A percentile compares a stretch with the other conserved stretches of the same genome.
Conservation (phyloP, 1,140 invertebrate genomes). For the Phocides pigmalion region DNA sequence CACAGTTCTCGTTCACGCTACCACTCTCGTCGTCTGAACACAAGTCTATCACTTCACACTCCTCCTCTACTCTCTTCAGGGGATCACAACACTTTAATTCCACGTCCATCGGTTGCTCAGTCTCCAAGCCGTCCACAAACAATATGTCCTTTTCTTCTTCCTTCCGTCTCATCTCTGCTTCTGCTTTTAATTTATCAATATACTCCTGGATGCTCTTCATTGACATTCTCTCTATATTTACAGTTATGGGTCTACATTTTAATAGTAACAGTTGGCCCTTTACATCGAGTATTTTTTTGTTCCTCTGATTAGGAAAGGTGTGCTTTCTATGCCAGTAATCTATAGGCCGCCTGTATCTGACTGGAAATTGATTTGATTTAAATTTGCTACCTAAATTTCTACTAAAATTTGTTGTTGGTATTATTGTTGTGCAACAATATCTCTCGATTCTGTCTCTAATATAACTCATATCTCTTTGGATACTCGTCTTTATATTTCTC, state of each 20-base stretch:
- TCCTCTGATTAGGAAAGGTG: conserved; percentile 70
- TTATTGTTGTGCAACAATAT: conserved; percentile 66
- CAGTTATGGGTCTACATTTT: conserved; percentile 70
- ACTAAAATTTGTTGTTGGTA: conserved; percentile 41
- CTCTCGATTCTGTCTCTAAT: conserved; percentile 74
- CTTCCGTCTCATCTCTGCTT: conserved; percentile 48
- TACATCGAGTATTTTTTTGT: conserved; percentile 74
- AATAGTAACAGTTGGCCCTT: conserved; percentile 72
- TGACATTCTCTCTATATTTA: conserved; percentile 67
- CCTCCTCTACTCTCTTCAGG: conserved; percentile 59
- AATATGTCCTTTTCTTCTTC: conserved; percentile 68
- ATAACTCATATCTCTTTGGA: conserved; percentile 61
- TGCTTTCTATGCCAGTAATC: conserved; percentile 76
- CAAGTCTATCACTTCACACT: conserved; percentile 81
- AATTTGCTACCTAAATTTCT: conserved; percentile 72
- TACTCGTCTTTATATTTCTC: conserved; percentile 64
- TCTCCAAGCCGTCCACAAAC: conserved; percentile 67
- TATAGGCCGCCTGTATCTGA: conserved; percentile 74
- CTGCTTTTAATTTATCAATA: conserved; percentile 60
- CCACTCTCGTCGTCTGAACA: conserved; percentile 80
- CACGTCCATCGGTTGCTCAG: conserved; percentile 49
- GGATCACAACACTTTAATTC: conserved; percentile 63
- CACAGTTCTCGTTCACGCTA: conserved; percentile 74
- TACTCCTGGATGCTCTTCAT: conserved; percentile 60
- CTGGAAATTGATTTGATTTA: conserved; percentile 71